Evolutionary conservation across 2,113 vertebrate species (phyloP), one percentile per base, ranked within the genome.

Genomic region (Sitta europaea): DNA sequence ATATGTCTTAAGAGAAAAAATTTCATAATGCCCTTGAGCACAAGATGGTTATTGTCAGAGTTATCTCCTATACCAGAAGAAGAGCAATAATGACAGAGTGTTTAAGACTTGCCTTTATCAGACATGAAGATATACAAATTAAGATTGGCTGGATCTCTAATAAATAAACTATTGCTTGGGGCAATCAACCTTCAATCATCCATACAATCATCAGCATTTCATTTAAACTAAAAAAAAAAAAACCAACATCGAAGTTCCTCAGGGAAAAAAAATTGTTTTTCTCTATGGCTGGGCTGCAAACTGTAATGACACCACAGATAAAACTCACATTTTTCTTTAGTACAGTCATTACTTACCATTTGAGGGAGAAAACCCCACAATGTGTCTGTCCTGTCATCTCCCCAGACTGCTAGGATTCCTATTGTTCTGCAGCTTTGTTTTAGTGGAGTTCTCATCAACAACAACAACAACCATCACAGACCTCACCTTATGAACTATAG

Each of bases 1-100:
- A 94, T 82, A 90, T 12, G 31, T 92, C 79, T 80, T 92, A 90
- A 78, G 82, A 92, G 95, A 96, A 92, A 63, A 88, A 84, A 86
- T 94, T 90, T 96, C 80, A 92, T 83, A 87, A 95, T 59, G 80
- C 72, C 79, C 75, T 90, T 71, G 23, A 70, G 78, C 94, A 93
- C 27, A 77, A 92, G 54, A 48, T 0, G 15, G 71, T 70, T 90
- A 81, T 79, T 87, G 73, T 79, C 81, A 92, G 77, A 92, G 71
- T 88, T 91, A 93, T 86, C 77, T 84, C 45, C 50, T 71, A 28
- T 31, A 75, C 13, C 43, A 45, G 70, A 76, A 13, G 25, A 89
- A 59, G 31, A 93, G 43, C 55, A 89, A 63, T 77, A 90, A 74
- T 5, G 5, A 92, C 65, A 77, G 40, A 75, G 82, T 59, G 58